phyloP scores from a whole-genome alignment of 2,888 invertebrate genomes.

The Heliconius erato region DNA sequence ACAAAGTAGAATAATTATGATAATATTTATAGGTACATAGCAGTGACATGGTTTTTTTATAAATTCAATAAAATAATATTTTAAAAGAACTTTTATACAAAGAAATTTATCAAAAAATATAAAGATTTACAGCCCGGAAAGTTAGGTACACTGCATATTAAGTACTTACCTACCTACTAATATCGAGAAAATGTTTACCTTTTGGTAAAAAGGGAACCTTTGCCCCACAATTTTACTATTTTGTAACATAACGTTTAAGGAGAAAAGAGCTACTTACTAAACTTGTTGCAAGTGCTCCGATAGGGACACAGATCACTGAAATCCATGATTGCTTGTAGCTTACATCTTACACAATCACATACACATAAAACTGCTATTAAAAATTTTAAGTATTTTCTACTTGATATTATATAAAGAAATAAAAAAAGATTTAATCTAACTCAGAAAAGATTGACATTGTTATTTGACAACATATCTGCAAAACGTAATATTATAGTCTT shows the following conservation, averaged over 20 bases:
- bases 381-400: neutral
- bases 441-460: neutral
- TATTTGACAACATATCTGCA: neutral
- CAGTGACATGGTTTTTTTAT: neutral
- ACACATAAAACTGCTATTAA: neutral
- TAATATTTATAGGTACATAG: neutral
- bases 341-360: neutral
- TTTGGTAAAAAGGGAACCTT: neutral
- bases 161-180: too few relatives aligned
- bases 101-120: neutral
- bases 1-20: neutral
- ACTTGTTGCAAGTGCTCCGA: conserved; percentile 65
- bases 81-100: neutral
- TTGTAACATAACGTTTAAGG: neutral
- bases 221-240: neutral
- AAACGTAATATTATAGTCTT: neutral
- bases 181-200: neutral
- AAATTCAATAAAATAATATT: neutral
- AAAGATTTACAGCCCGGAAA: too few relatives aligned
- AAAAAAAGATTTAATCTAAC: neutral
- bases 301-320: conserved; percentile 58
- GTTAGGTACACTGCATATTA: too few relatives aligned
- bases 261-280: conserved; percentile 55
- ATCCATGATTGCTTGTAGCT: conserved; percentile 53
- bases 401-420: neutral